Evolutionary conservation across 2,113 vertebrate species (phyloP), one percentile per base, ranked within the genome.

Genomic region (Cyprinodon brontotheroides): DNA sequence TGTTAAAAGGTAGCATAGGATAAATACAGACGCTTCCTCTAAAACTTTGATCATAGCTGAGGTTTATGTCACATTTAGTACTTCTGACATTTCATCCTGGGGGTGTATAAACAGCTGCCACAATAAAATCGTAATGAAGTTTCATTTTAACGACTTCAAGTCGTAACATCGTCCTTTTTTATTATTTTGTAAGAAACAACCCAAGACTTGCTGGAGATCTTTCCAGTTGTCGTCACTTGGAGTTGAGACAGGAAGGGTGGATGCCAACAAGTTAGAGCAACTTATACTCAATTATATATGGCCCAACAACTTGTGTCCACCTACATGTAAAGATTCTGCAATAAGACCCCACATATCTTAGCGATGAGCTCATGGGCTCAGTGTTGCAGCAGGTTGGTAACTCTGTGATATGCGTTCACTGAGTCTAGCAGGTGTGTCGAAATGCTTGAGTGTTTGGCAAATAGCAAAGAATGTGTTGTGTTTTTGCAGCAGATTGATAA

Each of bases 211-310:
- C 65, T 72, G 47, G 62, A 66, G 65, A 65, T 67, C 68, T 83
- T 79, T 71, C 38, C 11, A 53, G 41, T 61, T 63, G 7, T 85
- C 66, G 41, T 57, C 79, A 69, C 60, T 71, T 75, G 38, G 65
- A 68, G 14, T 11, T 11, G 72, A 81, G 73, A 43, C 73, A 76
- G 72, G 53, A 68, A 38, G 84, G 76, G 80, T 84, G 85, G 70
- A 47, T 82, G 77, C 69, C 70, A 84, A 82, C 77, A 81, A 77
- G 90, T 39, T 73, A 72, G 65, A 82, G 83, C 84, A 84, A 66
- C 67, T 6, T 65, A 17, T 68, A 57, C 59, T 75, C 39, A 86
- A 75, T 76, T 80, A 75, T 41, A 81, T 70, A 75, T 71, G 75
- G 63, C 38, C 79, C 77, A 77, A 81, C 41, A 41, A 71, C 59